Base-by-base conservation (phyloP, 53 echinoderm and acorn worm species). In the Zoroaster sp. region DNA sequence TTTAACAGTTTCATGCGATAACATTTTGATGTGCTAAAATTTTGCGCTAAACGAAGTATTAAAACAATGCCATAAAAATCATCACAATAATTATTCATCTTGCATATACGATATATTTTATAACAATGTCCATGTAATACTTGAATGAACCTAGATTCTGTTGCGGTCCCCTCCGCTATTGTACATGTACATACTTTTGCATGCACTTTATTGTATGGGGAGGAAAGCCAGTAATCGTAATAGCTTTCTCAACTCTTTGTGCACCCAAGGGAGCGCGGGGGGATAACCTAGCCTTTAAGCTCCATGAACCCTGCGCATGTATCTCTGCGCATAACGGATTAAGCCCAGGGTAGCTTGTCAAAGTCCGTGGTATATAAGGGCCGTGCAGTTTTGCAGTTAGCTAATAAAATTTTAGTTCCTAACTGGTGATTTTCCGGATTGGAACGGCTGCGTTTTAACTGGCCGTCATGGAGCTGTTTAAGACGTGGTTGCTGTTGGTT, bases 381-480 rank as follows among this genome's bases (percentile, higher is more conserved):
- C 17, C n/a, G 7, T 0, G 46, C 70, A 71, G 45, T 69, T 71
- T 85, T 49, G 85, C 85, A 71, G 47, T 30, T 55, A 32, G 21
- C 15, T 85, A 59, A 20, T 31, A 41, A 66, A 42, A 41, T 15
- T 81, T 67, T 8, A 40, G 69, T 45, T 67, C 30, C 46, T 14
- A 69, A 31, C 69, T 4, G 3, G 23, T 1, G 53, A 17, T n/a
- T 1, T 40, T 15, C 21, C 4, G 66, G 32, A 11, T 25, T 31
- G 12, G 39, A 44, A 41, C 81, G 81, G 81, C 83, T 42, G 40
- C 69, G 68, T 15, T 4, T 67, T 85, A 85, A 85, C 85, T 85
- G 85, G 85, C 85, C 85, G 37, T 51, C 69, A 85, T 85, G 85
- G 85, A 85, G 85, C 85, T 85, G 85, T 85, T 85, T 20, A 85